Conservation (phyloP, 2,113 vertebrate species). For the Taxidea taxus region DNA sequence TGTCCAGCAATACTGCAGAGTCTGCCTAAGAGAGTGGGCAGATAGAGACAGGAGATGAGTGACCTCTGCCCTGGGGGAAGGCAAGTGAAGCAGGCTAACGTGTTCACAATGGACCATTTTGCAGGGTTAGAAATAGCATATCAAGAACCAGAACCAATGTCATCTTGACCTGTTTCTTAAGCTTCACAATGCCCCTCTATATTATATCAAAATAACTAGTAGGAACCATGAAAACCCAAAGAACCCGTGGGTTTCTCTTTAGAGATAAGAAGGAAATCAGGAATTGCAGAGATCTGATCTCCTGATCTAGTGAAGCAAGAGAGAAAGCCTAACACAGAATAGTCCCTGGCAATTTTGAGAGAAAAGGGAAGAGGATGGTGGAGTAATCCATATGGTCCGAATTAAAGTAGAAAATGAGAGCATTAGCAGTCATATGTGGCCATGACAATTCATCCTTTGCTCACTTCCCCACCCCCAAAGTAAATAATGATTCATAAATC, state of each 20-base stretch:
- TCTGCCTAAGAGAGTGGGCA: neutral
- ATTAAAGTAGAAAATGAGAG: neutral
- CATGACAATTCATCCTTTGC: neutral
- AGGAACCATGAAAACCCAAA: neutral
- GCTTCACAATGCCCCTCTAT: neutral
- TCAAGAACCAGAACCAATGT: neutral
- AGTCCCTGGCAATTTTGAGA: neutral
- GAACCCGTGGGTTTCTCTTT: neutral
- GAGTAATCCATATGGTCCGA: neutral
- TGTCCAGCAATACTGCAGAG: neutral
- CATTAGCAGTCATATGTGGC: rapidly evolving
- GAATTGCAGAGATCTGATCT: neutral
- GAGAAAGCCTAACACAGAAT: neutral
- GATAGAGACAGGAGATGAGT: neutral
- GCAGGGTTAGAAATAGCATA: neutral
- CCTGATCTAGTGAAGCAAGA: neutral
- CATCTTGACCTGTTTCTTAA: neutral
- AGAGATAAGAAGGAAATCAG: neutral
- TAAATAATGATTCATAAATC: neutral
- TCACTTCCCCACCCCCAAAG: neutral
- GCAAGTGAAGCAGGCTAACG: rapidly evolving
- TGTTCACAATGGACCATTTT: neutral
- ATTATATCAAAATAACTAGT: neutral
- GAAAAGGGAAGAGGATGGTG: neutral
- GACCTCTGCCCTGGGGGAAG: neutral